Conservation (phyloP, 2,113 vertebrate genomes). For the Camelus bactrianus region DNA sequence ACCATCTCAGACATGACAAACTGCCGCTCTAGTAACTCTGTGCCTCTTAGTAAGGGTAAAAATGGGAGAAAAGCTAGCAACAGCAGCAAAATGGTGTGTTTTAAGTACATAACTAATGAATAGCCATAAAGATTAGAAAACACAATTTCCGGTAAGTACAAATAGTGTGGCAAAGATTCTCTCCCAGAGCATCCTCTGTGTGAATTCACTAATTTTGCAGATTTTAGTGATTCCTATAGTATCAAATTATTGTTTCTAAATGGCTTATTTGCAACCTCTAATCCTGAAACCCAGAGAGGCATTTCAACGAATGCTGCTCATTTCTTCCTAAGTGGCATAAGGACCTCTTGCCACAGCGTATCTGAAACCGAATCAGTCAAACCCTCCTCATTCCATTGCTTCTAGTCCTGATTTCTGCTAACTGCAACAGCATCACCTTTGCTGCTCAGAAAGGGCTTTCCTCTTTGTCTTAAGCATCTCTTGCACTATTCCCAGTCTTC, state of each 20-base stretch:
- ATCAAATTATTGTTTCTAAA: not conserved
- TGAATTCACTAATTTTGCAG: not conserved
- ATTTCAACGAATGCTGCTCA: not conserved
- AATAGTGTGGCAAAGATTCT: not conserved
- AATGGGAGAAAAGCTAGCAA: not conserved
- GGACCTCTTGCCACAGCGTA: not conserved
- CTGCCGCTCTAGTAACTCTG: not conserved
- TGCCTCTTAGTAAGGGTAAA: not conserved
- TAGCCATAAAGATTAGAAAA: not conserved
- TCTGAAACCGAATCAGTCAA: not conserved
- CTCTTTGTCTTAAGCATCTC: not conserved
- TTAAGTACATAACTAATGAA: not conserved
- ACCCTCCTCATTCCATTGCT: not conserved
- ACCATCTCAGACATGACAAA: not conserved
- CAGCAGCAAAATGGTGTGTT: not conserved
- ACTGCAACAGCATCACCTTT: not conserved
- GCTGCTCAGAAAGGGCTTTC: not conserved
- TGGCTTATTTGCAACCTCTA: not conserved
- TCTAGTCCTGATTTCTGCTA: not conserved
- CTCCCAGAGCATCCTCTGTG: not conserved
- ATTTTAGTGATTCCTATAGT: not conserved
- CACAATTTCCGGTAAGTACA: not conserved
- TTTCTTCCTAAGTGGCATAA: not conserved
- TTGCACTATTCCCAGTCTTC: not conserved
- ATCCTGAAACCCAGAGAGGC: not conserved